Conservation (phyloP, 2,797 vertebrate genomes). For the Synanceia verrucosa region DNA sequence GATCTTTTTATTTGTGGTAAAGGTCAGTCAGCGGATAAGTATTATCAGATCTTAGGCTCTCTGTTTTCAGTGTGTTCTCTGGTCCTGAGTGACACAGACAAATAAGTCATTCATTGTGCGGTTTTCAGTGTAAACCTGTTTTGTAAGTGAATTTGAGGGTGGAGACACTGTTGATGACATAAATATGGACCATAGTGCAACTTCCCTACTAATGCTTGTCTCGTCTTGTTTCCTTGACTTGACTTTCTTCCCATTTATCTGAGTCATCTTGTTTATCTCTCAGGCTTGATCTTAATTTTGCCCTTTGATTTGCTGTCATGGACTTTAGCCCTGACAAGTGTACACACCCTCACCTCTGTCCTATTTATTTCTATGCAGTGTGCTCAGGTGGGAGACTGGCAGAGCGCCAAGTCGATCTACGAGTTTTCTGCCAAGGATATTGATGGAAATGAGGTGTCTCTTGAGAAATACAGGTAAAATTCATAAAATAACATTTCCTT, state of each 20-base stretch:
- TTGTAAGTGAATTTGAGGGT: not conserved
- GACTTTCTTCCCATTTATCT: rapidly evolving
- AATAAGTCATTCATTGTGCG: not conserved
- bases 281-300: not conserved
- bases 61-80: not conserved
- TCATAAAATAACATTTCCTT: not conserved
- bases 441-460: slow-evolving; percentile 86
- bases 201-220: not conserved
- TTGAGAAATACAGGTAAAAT: slow-evolving; percentile 91
- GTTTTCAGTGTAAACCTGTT: not conserved
- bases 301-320: not conserved
- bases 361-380: slow-evolving; percentile 77
- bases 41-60: rapidly evolving
- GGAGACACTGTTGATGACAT: not conserved
- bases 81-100: not conserved
- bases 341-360: rapidly evolving
- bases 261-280: not conserved
- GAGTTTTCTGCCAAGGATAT: slow-evolving; percentile 93
- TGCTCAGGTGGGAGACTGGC: slow-evolving; percentile 86
- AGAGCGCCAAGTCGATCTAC: slow-evolving; percentile 88
- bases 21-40: not conserved
- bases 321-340: not conserved
- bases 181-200: slow-evolving; percentile 5
- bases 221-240: not conserved
- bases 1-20: not conserved